Percentiles rank a stretch among this genome's conserved stretches.
These are phyloP conservation scores for Epirrhoe alternata DNA, from an alignment of 2,888 invertebrate species.

Conservation along the genomic window DNA sequence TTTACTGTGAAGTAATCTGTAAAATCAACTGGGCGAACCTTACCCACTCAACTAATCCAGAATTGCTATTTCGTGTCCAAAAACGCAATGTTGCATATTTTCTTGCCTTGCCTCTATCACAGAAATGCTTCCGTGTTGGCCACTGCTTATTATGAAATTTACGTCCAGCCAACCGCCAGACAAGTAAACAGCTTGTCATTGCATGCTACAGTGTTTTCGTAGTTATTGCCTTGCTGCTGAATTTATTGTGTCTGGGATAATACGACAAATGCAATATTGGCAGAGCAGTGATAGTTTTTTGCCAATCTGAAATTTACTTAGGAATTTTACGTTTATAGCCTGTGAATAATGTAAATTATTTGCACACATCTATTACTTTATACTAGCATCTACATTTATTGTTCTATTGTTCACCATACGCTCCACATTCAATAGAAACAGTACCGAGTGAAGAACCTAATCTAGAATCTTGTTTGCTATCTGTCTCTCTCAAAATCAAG, in stretches of 20 bases:
- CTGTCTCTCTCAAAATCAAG: conserved; percentile 34
- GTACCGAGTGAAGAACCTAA: conserved; percentile 6
- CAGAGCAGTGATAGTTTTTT: conserved; percentile 3
- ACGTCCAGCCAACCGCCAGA: conserved; percentile 40
- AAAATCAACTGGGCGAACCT: background rate
- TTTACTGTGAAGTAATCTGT: too few relatives aligned
- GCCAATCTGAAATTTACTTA: background rate
- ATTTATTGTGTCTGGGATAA: conserved; percentile 31
- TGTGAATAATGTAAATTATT: background rate
- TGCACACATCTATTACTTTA: background rate
- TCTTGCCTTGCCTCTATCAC: conserved; percentile 24
- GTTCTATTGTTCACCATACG: background rate
- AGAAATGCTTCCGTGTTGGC: conserved; percentile 29
- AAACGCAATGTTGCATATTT: conserved; percentile 19
- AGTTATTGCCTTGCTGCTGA: conserved; percentile 29
- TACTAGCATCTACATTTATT: background rate
- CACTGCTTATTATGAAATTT: conserved; percentile 31
- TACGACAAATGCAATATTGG: conserved; percentile 9
- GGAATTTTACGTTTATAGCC: background rate
- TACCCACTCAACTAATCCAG: background rate
- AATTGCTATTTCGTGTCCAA: conserved; percentile 17
- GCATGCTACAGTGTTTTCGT: conserved; percentile 31
- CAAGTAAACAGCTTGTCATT: conserved; percentile 38
- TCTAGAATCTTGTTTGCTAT: conserved; percentile 20
- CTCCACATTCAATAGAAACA: conserved; percentile 3